Base-by-base conservation (phyloP, 2,888 invertebrate species). In the Erannis defoliaria region DNA sequence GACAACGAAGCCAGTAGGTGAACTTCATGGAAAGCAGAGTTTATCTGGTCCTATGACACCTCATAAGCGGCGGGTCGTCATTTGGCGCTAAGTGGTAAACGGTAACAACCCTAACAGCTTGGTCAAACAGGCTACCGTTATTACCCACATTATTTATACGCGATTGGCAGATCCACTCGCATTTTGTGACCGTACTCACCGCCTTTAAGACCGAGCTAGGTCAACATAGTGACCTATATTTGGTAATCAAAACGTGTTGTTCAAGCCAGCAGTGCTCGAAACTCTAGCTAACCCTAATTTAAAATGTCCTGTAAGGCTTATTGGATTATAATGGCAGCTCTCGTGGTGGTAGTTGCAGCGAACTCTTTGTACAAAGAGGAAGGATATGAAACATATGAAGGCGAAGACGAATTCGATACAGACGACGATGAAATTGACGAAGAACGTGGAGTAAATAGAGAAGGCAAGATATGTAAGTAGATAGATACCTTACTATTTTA, bases 51-150 rank as follows among this genome's bases (percentile, higher is more conserved):
- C 54, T 61, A 46, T 54, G 49, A 50, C 40, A 53, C 37, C 38
- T 58, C 62, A 70, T 51, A 50, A 69, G 71, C 62, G 38, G 48
- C 49, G 37, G 49, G 63, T 75, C 71, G 67, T 66, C 69, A 64
- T 46, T 37, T 68, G 58, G 66, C 69, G 90, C 86, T 91, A 92
- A 92, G 70, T 72, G 76, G 71, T 67, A 78, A 90, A 90, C 92
- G 89, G 91, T 90, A 81, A 78, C 81, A 84, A 67, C 82, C 83
- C 74, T 86, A 88, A 90, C 83, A 74, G 55, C 74, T 86, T 82
- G 55, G 75, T 78, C 86, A 90, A 90, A 91, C 77, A 89, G 29
- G 67, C 54, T 55, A 89, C 92, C 91, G 92, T 91, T 91, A 92
- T 75, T 70, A 76, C 80, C 81, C 66, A 89, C 82, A 78, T 88